Evolutionary conservation across 1,140 invertebrate genomes (phyloP).

Genomic region (Sitodiplosis mosellana): DNA sequence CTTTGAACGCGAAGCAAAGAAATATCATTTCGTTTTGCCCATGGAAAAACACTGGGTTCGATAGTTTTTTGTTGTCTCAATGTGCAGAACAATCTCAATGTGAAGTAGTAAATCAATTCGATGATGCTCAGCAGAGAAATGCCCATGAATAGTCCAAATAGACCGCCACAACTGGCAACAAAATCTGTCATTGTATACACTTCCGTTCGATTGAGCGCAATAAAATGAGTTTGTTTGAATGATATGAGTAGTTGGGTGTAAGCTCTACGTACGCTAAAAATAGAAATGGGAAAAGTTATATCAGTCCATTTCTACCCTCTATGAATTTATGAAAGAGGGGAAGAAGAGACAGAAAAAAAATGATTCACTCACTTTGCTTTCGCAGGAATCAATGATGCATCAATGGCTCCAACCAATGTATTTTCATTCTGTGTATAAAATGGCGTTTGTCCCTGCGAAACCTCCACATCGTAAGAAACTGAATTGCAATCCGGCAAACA

Average conservation of each 20-base stretch:
- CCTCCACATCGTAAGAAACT: conserved; percentile 43
- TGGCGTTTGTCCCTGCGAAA: conserved; percentile 36
- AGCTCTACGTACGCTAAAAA: no score
- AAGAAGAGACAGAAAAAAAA: no score
- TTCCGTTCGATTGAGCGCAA: conserved; percentile 29
- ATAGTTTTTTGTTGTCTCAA: conserved; percentile 18
- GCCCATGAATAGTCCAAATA: conserved; percentile 36
- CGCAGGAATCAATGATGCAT: no score
- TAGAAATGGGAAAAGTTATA: no score
- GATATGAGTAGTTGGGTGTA: conserved; percentile 25
- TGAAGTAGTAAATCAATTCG: conserved; percentile 34
- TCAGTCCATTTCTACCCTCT: no score
- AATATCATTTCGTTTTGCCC: no score
- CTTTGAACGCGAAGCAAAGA: no score
- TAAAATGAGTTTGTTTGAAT: conserved; percentile 31
- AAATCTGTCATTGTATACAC: conserved; percentile 33
- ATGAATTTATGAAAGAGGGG: no score
- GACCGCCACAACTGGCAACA: conserved; percentile 34
- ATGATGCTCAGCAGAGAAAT: conserved; percentile 34
- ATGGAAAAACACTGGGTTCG: no score
- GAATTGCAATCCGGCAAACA: conserved; percentile 33
- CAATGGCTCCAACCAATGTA: no score
- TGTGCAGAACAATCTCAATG: conserved; percentile 27
- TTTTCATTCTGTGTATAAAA: no score
- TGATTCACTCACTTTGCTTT: no score